Evolutionary conservation across 2,888 invertebrate genomes (phyloP), one percentile per base, ranked within the genome.

Genomic region (Stenodema calcarata): DNA sequence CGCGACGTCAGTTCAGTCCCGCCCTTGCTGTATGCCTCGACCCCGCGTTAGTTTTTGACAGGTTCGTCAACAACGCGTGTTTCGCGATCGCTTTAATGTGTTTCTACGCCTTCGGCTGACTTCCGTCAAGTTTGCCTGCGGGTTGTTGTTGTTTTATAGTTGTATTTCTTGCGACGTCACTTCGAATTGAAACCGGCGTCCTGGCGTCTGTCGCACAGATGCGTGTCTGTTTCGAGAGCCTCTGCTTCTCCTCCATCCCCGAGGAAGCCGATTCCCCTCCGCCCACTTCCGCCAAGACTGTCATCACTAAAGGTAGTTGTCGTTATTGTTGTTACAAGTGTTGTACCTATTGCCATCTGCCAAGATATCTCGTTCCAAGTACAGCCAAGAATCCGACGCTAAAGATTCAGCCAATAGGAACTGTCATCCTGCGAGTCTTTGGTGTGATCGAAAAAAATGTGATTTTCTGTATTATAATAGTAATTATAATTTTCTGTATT

Each of bases 181-280:
- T 47, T 47, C 16, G 12, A 47, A 35, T 16, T 16, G 16, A 23
- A 62, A 62, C 62, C 62, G 54, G 35, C 62, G 78, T 30, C 75
- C 73, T 84, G 84, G 84, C 84, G 84, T 84, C 84, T 44, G 84
- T 84, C 73, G 84, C 81, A 16, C 85, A 87, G 76, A 96, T 96
- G 96, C 96, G 96, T 94, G 95, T 96, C 94, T 96, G 96, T 93
- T 96, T 96, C 93, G 96, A 96, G 93, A 94, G 94, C 93, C 93
- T 95, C 93, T 96, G 96, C 95, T 96, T 96, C 95, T 95, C 96
- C 94, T 95, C 95, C 93, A 94, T 95, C 91, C 93, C 94, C 93
- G 95, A 95, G 93, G 95, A 95, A 93, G 94, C 94, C 91, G 92
- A 93, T 44, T 54, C 73, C 41, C 80, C 81, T 27, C 84, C 86